Base-by-base conservation (phyloP, 1,140 invertebrate genomes). In the Pemphigus obesinymphae region DNA sequence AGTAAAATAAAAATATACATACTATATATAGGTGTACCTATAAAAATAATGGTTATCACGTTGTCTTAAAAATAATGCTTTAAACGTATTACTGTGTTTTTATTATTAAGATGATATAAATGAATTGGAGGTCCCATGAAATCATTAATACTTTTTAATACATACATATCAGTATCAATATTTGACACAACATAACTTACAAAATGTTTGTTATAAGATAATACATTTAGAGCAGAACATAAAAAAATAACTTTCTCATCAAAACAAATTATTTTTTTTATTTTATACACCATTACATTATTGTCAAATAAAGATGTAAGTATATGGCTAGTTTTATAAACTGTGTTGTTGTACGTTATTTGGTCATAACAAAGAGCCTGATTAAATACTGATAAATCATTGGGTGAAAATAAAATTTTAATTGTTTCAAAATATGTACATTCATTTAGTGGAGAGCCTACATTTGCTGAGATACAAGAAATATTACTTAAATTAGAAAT, bases 101-200 rank as follows among this genome's bases (percentile, higher is more conserved):
- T 61, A 61, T 61, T 61, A 61, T 61, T 61, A 31, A 61, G 58
- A 61, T 61, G 15, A 61, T 61, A 61, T 31, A 61, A 61, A 31
- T 61, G 29, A 31, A 61, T 15, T 31, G 58, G 58, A 61, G 58
- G 58, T 31, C 58, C 29, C n/a, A n/a, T n/a, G n/a, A n/a, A n/a
- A n/a, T n/a, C n/a, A 13, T n/a, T 58, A 58, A 5, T 58, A 26
- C 53, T 58, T 58, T 58, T 58, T 29, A 58, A 58, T 23, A 58
- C 53, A 58, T 58, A 26, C 23, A 58, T n/a, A 11, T 11, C 53
- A 58, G 23, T 58, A 58, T 58, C 53, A 58, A 58, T 3, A 58
- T 23, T 58, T 15, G 23, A 58, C 3, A 58, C 53, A 58, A 29
- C 23, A 58, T 58, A 58, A 58, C 53, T 58, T 26, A 58, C 53